Evolutionary conservation across 2,888 invertebrate species (phyloP).

Genomic region (Callyntrura guangdongensis): DNA sequence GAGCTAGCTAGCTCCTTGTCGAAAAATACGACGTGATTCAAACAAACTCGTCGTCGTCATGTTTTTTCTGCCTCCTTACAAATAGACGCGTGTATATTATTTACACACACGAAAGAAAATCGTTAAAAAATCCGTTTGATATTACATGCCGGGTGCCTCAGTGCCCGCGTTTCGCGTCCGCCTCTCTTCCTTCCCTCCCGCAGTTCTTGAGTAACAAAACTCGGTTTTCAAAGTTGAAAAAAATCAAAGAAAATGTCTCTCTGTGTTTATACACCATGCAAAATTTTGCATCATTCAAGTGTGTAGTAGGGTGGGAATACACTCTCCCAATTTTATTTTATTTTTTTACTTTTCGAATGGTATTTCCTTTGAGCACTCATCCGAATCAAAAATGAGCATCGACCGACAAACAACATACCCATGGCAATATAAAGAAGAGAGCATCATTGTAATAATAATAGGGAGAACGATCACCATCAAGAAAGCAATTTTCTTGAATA

Average conservation of each 20-base stretch:
- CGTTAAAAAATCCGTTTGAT: too few relatives aligned
- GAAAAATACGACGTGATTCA: too few relatives aligned
- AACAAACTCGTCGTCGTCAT: too few relatives aligned
- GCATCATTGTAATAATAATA: neutral
- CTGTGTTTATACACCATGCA: conserved; percentile 7
- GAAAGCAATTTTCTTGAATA: conserved; percentile 38
- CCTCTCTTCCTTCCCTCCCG: neutral
- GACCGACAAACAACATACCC: conserved; percentile 6
- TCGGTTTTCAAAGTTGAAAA: neutral
- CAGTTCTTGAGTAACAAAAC: too few relatives aligned
- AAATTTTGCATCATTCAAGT: conserved; percentile 3
- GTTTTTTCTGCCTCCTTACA: too few relatives aligned
- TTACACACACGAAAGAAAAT: neutral
- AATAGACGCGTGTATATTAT: neutral
- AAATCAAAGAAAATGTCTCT: neutral
- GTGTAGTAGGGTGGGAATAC: neutral
- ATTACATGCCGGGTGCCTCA: neutral
- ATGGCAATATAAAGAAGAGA: conserved; percentile 1
- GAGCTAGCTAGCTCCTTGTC: too few relatives aligned
- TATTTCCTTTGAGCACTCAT: conserved; percentile 51
- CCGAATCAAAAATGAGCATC: conserved; percentile 30
- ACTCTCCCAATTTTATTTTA: neutral
- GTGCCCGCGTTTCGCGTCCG: neutral
- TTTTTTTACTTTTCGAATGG: conserved; percentile 7
- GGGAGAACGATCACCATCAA: conserved; percentile 17